Conservation (phyloP, 2,797 vertebrate genomes). For the Diceros bicornis region DNA sequence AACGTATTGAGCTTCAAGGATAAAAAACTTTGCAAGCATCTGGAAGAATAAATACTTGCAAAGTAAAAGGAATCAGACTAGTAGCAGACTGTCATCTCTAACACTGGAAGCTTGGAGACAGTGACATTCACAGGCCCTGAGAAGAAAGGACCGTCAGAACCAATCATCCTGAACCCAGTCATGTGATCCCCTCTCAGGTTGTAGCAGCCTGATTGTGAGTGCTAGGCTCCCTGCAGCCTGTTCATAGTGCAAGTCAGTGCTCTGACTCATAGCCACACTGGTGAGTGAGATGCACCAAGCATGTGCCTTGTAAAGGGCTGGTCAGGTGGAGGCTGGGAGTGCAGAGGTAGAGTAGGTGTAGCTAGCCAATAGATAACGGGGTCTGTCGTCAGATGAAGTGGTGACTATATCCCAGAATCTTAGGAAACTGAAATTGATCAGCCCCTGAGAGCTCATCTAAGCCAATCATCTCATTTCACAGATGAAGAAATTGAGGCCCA, state of each 20-base stretch:
- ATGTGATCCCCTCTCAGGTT: background rate
- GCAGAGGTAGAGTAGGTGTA: background rate
- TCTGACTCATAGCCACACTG: background rate
- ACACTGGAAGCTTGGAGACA: background rate
- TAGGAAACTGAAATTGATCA: background rate
- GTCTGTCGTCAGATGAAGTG: background rate
- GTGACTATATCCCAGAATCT: background rate
- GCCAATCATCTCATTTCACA: background rate
- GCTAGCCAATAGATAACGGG: background rate
- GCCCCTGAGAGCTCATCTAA: background rate
- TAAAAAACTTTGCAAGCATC: background rate
- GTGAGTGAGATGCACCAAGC: background rate
- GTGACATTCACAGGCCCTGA: background rate
- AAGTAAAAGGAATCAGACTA: background rate
- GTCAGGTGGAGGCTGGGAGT: background rate
- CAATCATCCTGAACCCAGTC: background rate
- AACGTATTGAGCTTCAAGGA: background rate
- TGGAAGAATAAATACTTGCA: background rate
- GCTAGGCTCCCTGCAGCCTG: background rate
- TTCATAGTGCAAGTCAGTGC: background rate
- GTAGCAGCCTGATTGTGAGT: background rate
- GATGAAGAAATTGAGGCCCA: background rate
- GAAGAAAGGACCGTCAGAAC: background rate
- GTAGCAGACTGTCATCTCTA: background rate
- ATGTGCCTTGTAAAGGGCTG: background rate